Evolutionary conservation across 2,797 vertebrate genomes (phyloP).

Genomic region (Onychomys leucogaster): DNA sequence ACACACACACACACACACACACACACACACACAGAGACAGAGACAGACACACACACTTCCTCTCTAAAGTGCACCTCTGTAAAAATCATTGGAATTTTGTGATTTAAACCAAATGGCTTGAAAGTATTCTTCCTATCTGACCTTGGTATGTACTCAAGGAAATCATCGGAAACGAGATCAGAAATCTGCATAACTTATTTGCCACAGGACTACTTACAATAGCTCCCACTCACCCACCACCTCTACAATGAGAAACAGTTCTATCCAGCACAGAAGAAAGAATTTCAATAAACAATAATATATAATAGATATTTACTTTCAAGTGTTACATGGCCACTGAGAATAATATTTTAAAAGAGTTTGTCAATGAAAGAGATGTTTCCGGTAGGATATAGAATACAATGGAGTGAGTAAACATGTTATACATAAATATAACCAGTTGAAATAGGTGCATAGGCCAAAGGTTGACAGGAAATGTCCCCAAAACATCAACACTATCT

Average conservation of each 20-base stretch:
- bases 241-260: neutral
- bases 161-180: conserved; percentile 40
- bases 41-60: neutral
- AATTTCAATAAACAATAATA: conserved; percentile 32
- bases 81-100: neutral
- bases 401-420: conserved; percentile 6
- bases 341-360: conserved; percentile 16
- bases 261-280: neutral
- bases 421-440: neutral
- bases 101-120: conserved; percentile 38
- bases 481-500: neutral
- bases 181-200: conserved; percentile 34
- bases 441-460: neutral
- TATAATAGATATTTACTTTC: neutral
- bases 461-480: conserved; percentile 5
- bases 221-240: neutral
- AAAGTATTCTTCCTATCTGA: conserved; percentile 40
- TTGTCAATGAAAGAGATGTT: conserved; percentile 25
- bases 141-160: conserved; percentile 10
- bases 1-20: neutral
- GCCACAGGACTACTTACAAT: conserved; percentile 25
- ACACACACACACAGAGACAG: neutral
- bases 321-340: conserved; percentile 32
- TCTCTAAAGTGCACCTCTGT: neutral
- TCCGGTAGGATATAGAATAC: conserved; percentile 4